phyloP scores from a whole-genome alignment of 2,797 vertebrate species.

The Propithecus perrieri region DNA sequence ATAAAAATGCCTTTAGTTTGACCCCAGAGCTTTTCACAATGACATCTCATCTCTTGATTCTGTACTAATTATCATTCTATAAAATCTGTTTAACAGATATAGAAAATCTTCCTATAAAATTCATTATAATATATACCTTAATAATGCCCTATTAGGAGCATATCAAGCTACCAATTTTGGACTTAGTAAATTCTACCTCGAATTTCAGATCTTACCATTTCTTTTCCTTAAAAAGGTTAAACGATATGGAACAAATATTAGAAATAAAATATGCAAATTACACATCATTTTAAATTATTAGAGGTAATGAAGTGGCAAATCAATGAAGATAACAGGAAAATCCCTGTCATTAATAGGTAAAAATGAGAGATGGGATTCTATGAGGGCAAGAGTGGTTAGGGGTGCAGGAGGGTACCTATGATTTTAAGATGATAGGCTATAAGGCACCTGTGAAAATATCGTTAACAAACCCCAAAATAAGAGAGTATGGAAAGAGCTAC shows the following conservation, averaged over 20 bases:
- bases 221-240: conserved; percentile 28
- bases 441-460: neutral
- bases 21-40: neutral
- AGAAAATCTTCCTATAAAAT: conserved; percentile 21
- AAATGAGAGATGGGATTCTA: neutral
- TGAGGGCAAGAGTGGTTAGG: neutral
- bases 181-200: neutral
- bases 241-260: neutral
- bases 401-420: too few relatives aligned
- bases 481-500: neutral
- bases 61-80: conserved; percentile 11
- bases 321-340: neutral
- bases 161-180: neutral
- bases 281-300: neutral
- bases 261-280: conserved; percentile 7
- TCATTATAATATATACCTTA: neutral
- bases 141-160: neutral
- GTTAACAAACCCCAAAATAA: neutral
- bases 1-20: neutral
- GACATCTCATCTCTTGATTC: neutral
- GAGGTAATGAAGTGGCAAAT: neutral
- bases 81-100: conserved; percentile 29
- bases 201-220: neutral
- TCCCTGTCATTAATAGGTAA: neutral
- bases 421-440: neutral